phyloP scores from a whole-genome alignment of 2,113 vertebrate genomes.

The Stigmatopora nigra region DNA sequence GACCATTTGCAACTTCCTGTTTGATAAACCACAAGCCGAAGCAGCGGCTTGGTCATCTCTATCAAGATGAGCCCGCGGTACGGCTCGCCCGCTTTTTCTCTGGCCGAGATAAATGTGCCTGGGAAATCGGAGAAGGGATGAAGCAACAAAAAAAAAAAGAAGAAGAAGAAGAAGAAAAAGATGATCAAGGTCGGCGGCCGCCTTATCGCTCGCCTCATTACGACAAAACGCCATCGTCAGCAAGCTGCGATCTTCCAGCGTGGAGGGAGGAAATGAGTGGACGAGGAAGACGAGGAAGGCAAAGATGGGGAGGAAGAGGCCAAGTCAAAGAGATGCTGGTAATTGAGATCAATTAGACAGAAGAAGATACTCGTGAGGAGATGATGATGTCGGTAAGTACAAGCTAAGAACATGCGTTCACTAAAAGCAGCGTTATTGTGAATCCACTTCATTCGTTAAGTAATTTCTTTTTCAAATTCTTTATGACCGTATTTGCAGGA shows the following conservation, averaged over 20 bases:
- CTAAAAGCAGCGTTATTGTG: too few relatives aligned
- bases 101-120: slow-evolving; percentile 16
- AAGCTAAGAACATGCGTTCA: not conserved
- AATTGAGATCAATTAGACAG: slow-evolving; percentile 36
- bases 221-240: slow-evolving; percentile 51
- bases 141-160: slow-evolving; percentile 32
- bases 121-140: slow-evolving; percentile 35
- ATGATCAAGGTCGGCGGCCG: slow-evolving; percentile 44
- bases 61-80: slow-evolving; percentile 1
- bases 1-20: not conserved
- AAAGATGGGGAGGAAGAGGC: slow-evolving; percentile 32
- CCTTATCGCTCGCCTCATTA: slow-evolving; percentile 59
- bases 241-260: slow-evolving; percentile 41
- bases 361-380: not conserved
- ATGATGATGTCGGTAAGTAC: not conserved
- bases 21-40: not conserved
- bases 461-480: too few relatives aligned
- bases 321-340: slow-evolving; percentile 10
- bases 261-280: slow-evolving; percentile 31
- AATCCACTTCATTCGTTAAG: too few relatives aligned
- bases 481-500: too few relatives aligned
- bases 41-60: not conserved
- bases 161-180: slow-evolving; percentile 30
- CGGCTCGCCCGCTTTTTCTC: not conserved
- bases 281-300: slow-evolving; percentile 26